Conservation (phyloP, 2,888 invertebrate species). For the Spilarctia lutea region DNA sequence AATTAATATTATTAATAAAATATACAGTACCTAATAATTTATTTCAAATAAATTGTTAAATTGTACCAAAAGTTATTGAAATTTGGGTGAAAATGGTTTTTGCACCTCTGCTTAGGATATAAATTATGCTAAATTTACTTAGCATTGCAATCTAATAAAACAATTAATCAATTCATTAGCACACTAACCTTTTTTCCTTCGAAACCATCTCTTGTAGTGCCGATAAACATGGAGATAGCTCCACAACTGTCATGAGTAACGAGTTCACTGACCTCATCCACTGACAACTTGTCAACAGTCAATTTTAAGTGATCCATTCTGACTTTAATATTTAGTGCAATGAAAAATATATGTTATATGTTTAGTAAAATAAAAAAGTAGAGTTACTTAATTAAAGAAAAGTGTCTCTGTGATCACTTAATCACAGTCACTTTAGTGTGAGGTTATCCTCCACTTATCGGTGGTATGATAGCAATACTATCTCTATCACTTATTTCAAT, state of each 20-base stretch:
- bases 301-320: conserved; percentile 91
- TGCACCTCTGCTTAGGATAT: neutral
- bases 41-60: too few relatives aligned
- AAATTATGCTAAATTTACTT: neutral
- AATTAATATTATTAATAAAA: too few relatives aligned
- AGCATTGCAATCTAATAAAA: neutral
- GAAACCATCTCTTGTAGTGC: conserved; percentile 95
- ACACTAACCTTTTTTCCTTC: conserved; percentile 90
- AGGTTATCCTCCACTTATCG: conserved; percentile 94
- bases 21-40: too few relatives aligned
- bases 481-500: conserved; percentile 89
- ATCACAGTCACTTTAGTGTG: neutral
- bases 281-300: conserved; percentile 88
- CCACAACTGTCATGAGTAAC: conserved; percentile 92
- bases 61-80: too few relatives aligned
- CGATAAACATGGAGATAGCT: conserved; percentile 95
- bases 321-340: neutral
- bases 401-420: neutral
- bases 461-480: conserved; percentile 97
- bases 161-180: conserved; percentile 7
- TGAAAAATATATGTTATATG: neutral
- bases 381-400: conserved; percentile 4
- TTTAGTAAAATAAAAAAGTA: neutral
- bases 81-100: too few relatives aligned
- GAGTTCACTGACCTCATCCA: conserved; percentile 89